Conservation (phyloP, 2,797 vertebrate genomes). For the Leptodactylus fallax region DNA sequence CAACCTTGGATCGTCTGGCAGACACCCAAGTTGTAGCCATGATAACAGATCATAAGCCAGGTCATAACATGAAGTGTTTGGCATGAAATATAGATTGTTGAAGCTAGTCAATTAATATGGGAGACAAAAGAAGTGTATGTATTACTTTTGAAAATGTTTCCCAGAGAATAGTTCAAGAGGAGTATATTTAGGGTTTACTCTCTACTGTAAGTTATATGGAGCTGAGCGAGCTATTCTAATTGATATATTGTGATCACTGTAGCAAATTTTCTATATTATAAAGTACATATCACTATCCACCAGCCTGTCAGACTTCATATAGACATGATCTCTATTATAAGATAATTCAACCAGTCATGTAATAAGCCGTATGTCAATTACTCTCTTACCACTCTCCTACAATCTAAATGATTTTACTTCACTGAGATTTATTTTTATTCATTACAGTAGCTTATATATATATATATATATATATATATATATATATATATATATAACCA, state of each 20-base stretch:
- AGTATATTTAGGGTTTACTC: not conserved
- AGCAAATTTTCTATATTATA: not conserved
- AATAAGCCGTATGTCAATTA: conserved; percentile 2
- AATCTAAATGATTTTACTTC: not conserved
- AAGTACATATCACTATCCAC: not conserved
- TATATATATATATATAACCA: not conserved
- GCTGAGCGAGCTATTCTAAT: not conserved
- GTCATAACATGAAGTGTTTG: not conserved
- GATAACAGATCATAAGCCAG: not conserved
- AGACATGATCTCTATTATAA: not conserved
- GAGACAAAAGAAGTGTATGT: not conserved
- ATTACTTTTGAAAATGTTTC: not conserved
- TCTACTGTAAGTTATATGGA: not conserved
- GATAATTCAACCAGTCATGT: not conserved
- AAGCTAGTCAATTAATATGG: not conserved
- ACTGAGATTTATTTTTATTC: not conserved
- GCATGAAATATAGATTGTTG: not conserved
- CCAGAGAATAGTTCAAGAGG: not conserved
- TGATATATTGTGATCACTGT: not conserved
- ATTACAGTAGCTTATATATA: not conserved
- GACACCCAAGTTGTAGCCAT: not conserved
- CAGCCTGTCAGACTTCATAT: conserved; percentile 5
- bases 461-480: too few species aligned
- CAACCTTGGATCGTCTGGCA: not conserved
- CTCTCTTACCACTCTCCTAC: not conserved